phyloP scores from a whole-genome alignment of 2,888 invertebrate genomes.

The Apodemia zela region DNA sequence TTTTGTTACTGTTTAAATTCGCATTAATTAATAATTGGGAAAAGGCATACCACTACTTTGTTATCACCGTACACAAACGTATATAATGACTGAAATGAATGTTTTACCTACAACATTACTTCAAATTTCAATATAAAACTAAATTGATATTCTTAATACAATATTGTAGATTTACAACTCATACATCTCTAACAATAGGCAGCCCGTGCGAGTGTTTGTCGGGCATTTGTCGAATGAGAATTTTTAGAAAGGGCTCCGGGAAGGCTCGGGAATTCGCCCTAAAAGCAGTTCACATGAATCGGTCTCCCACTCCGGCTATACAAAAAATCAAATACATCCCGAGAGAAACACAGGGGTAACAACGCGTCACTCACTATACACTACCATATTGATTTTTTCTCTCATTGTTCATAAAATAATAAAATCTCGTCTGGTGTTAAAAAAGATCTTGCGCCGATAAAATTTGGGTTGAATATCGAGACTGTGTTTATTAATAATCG shows the following conservation, averaged over 20 bases:
- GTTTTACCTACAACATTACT: not conserved
- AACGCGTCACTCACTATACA: constrained; percentile 67
- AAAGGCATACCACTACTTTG: not conserved
- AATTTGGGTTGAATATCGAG: constrained; percentile 74
- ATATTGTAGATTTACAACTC: constrained; percentile 62
- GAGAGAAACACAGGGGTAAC: constrained; percentile 80
- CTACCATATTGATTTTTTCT: constrained; percentile 78
- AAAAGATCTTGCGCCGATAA: constrained; percentile 68
- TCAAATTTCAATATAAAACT: not conserved
- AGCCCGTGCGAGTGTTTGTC: constrained; percentile 78
- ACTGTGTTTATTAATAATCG: constrained; percentile 75
- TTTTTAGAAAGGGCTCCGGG: constrained; percentile 76
- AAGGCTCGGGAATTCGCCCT: constrained; percentile 80
- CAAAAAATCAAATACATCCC: constrained; percentile 79
- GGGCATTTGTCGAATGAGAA: constrained; percentile 78
- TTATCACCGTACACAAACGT: not conserved
- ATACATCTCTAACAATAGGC: constrained; percentile 66
- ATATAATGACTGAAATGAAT: not conserved
- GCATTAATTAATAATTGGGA: not conserved
- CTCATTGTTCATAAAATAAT: constrained; percentile 76
- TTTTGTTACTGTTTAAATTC: not conserved
- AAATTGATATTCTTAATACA: constrained; percentile 34
- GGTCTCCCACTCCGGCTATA: constrained; percentile 75
- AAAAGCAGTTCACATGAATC: constrained; percentile 80
- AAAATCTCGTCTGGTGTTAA: constrained; percentile 61